Percentiles rank a stretch among this genome's conserved stretches.
phyloP scores from a whole-genome alignment of 2,797 vertebrate genomes.

The Huso huso region DNA sequence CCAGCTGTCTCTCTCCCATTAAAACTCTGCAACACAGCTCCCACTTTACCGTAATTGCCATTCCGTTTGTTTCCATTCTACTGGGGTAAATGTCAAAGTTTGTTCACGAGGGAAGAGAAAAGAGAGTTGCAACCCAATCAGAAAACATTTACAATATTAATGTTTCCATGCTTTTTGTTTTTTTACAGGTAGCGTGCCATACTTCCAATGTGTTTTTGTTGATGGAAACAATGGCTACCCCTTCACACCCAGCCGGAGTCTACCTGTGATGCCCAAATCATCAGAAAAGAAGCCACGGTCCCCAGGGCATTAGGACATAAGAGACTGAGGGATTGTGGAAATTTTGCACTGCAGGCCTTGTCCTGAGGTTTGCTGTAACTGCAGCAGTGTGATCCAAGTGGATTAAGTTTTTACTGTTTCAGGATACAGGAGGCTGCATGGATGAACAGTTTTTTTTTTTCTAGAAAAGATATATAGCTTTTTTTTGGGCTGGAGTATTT shows the following conservation, averaged over 20 bases:
- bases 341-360: conserved; percentile 38
- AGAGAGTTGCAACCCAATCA: too few relatives aligned
- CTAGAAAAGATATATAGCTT: too few relatives aligned
- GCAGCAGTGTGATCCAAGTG: conserved; percentile 17
- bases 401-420: conserved; percentile 27
- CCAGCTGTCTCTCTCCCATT: too few relatives aligned
- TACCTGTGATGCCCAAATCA: conserved; percentile 36
- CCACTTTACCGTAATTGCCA: too few relatives aligned
- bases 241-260: conserved; percentile 49
- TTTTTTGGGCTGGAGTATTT: too few relatives aligned
- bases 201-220: conserved; percentile 86
- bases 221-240: conserved; percentile 75
- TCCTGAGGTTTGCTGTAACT: conserved; percentile 31
- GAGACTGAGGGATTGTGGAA: conserved; percentile 18
- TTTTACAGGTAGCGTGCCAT: conserved; percentile 76
- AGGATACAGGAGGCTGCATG: conserved; percentile 5
- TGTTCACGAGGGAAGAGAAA: too few relatives aligned
- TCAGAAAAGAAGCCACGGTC: conserved; percentile 58
- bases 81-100: too few relatives aligned
- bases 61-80: too few relatives aligned
- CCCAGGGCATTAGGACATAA: conserved; percentile 58
- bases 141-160: too few relatives aligned
- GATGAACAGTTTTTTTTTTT: conserved; percentile 16
- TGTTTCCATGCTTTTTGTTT: conserved; percentile 20
- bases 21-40: too few relatives aligned